These are phyloP conservation scores for Trochalopteron elliotii DNA, from an alignment of 2,113 vertebrate genomes.

Conservation along the genomic window DNA sequence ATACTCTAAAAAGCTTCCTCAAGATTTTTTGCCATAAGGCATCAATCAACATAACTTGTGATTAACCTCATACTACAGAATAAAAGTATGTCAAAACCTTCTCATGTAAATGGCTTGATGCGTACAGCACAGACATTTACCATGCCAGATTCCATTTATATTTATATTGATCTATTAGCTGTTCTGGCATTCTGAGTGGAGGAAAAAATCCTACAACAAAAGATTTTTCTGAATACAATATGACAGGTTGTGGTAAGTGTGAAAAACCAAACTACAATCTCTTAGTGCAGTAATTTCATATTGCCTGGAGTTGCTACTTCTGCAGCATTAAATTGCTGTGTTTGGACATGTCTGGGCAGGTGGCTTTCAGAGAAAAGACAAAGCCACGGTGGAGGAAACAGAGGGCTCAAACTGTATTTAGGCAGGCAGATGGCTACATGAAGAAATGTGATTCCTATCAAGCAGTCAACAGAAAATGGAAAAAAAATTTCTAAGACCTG, in stretches of 20 bases:
- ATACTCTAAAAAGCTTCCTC: conserved; percentile 20
- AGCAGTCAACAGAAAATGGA: neutral
- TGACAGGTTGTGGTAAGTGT: neutral
- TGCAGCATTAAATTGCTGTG: neutral
- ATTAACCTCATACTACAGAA: conserved; percentile 29
- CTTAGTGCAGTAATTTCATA: rapidly evolving
- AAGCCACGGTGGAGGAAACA: neutral
- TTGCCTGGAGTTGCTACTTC: neutral
- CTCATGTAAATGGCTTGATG: neutral
- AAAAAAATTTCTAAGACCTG: neutral
- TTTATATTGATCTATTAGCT: neutral
- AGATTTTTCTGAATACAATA: neutral
- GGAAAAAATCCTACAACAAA: rapidly evolving
- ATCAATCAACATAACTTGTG: conserved; percentile 49
- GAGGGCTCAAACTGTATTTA: neutral
- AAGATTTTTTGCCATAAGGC: conserved; percentile 45
- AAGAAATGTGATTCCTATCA: neutral
- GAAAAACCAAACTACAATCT: neutral
- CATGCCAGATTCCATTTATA: neutral
- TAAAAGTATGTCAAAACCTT: conserved; percentile 42
- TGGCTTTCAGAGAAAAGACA: neutral
- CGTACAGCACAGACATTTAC: neutral
- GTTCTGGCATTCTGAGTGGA: neutral
- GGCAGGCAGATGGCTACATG: neutral
- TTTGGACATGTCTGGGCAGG: neutral